Percentiles rank a stretch among this genome's conserved stretches.
These are phyloP conservation scores for Campoplex capitator DNA, from an alignment of 2,888 invertebrate species.

Conservation along the genomic window DNA sequence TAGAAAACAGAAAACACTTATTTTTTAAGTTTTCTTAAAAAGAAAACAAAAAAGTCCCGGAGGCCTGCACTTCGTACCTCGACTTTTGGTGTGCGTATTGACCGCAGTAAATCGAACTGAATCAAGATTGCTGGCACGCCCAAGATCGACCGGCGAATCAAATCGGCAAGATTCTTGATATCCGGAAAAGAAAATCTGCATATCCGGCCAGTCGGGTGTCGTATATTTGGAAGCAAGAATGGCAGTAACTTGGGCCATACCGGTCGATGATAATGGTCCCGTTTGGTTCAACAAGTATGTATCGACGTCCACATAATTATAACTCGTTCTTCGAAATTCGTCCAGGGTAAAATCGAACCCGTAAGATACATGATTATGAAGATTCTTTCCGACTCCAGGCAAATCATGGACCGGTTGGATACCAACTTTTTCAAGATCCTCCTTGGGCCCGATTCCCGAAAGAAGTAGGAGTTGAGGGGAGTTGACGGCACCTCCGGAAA, in stretches of 20 bases:
- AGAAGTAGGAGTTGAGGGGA: slow-evolving; percentile 89
- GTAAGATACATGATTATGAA: slow-evolving; percentile 89
- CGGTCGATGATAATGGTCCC: slow-evolving; percentile 88
- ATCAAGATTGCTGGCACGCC: not conserved
- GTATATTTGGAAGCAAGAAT: slow-evolving; percentile 87
- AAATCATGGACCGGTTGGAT: slow-evolving; percentile 87
- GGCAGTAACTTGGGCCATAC: slow-evolving; percentile 89
- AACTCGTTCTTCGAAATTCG: slow-evolving; percentile 80
- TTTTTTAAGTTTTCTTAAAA: too few relatives aligned
- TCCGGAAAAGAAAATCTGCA: slow-evolving; percentile 89
- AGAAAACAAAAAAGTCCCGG: not conserved
- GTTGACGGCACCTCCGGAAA: slow-evolving; percentile 88
- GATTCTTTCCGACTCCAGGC: slow-evolving; percentile 89
- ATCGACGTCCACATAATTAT: slow-evolving; percentile 86
- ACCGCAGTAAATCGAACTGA: slow-evolving; percentile 86
- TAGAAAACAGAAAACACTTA: slow-evolving; percentile 54
- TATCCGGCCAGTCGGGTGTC: slow-evolving; percentile 87
- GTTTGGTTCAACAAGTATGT: slow-evolving; percentile 86
- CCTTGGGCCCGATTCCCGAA: slow-evolving; percentile 89
- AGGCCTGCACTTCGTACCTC: slow-evolving; percentile 83
- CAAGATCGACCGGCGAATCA: slow-evolving; percentile 71
- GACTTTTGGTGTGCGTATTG: slow-evolving; percentile 88
- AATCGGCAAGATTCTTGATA: slow-evolving; percentile 87
- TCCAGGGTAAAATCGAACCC: slow-evolving; percentile 86
- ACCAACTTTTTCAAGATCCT: slow-evolving; percentile 86